Evolutionary conservation across 2,797 vertebrate species (phyloP).

Genomic region (Varecia variegata): DNA sequence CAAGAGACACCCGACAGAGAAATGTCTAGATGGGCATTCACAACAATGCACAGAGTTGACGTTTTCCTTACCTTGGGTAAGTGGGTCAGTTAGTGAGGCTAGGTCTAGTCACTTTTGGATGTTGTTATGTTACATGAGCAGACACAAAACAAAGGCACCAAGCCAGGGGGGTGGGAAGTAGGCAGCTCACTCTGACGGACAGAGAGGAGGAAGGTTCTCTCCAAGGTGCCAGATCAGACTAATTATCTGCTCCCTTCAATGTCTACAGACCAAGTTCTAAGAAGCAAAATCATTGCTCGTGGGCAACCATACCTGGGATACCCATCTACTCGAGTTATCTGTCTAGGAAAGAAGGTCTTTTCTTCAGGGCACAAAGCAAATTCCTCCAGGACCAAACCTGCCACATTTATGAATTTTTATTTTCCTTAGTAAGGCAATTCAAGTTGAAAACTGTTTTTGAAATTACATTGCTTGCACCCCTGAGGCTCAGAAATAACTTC

Average conservation of each 20-base stretch:
- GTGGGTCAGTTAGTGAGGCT: not conserved
- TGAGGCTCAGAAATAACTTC: constrained; percentile 9
- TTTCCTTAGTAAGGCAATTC: constrained; percentile 4
- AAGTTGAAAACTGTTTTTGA: not conserved
- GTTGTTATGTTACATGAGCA: not conserved
- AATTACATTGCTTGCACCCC: constrained; percentile 4
- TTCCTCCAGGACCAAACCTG: not conserved
- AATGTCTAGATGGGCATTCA: not conserved
- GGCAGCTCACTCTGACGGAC: not conserved
- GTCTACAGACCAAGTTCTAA: not conserved
- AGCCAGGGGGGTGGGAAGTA: not conserved
- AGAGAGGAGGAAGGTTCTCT: not conserved
- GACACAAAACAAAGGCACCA: not conserved
- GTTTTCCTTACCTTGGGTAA: not conserved
- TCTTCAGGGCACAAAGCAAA: not conserved
- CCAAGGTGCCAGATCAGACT: not conserved
- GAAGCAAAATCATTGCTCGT: too few species aligned
- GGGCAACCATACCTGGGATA: not conserved
- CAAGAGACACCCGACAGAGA: not conserved
- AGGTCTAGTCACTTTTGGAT: not conserved
- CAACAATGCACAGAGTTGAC: too few species aligned
- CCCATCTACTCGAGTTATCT: not conserved
- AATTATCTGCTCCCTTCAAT: not conserved
- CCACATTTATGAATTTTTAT: not conserved
- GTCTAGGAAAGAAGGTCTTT: not conserved